A percentile compares a stretch with the other conserved stretches of the same genome.
These are phyloP conservation scores for Montipora cactus DNA, from an alignment of 64 coral and sea anemone species.

Conservation along the genomic window DNA sequence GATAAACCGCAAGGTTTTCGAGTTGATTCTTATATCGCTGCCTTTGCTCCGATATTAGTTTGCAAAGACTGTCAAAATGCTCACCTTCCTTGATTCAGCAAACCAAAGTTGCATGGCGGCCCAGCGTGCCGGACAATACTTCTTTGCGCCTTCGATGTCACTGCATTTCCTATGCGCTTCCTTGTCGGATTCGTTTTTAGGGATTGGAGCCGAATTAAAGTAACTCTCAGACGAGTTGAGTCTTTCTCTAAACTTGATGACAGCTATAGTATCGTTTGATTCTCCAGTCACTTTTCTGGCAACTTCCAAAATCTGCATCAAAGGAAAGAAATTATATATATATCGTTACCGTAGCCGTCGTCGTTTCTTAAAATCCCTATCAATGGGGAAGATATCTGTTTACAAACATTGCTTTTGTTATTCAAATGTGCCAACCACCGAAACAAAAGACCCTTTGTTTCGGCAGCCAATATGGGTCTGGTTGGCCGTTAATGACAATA, in stretches of 20 bases:
- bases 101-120: conserved; percentile 81
- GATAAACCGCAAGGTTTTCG: too few species aligned
- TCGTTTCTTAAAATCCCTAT: not conserved
- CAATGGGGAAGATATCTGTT: too few species aligned
- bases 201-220: conserved; percentile 64
- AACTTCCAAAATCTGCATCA: conserved; percentile 35
- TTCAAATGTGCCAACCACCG: too few species aligned
- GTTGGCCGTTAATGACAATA: too few species aligned
- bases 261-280: conserved; percentile 23
- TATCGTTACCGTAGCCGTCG: not conserved
- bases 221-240: conserved; percentile 76
- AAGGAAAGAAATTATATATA: not conserved
- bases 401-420: too few species aligned
- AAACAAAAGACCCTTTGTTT: too few species aligned
- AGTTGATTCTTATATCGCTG: too few species aligned
- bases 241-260: conserved; percentile 33
- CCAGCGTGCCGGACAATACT: conserved; percentile 82
- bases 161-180: conserved; percentile 63
- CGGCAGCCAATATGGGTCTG: too few species aligned
- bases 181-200: conserved; percentile 77
- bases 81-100: conserved; percentile 80
- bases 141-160: conserved; percentile 68
- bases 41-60: not conserved
- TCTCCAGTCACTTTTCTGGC: conserved; percentile 40
- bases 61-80: not conserved